Conservation (phyloP, 1,140 invertebrate genomes). For the Cydia splendana region DNA sequence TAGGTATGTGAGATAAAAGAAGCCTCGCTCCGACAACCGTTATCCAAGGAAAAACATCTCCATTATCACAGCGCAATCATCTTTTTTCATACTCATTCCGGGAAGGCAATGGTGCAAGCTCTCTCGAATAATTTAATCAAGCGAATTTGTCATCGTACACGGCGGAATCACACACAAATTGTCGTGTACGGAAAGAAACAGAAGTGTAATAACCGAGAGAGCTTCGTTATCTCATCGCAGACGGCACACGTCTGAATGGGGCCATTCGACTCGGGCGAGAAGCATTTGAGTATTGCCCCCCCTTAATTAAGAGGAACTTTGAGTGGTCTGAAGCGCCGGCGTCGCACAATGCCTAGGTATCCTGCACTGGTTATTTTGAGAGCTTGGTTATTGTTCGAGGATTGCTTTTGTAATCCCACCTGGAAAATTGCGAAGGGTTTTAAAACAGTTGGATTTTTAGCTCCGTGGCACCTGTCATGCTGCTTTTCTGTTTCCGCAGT, state of each 20-base stretch:
- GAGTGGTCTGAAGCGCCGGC: slow-evolving; percentile 67
- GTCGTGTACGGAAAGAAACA: slow-evolving; percentile 48
- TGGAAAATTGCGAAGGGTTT: slow-evolving; percentile 40
- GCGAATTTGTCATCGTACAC: slow-evolving; percentile 35
- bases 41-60: slow-evolving; percentile 29
- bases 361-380: slow-evolving; percentile 54
- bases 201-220: slow-evolving; percentile 67
- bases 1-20: slow-evolving; percentile 13
- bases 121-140: slow-evolving; percentile 45
- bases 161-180: slow-evolving; percentile 33
- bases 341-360: slow-evolving; percentile 58
- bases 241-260: slow-evolving; percentile 66
- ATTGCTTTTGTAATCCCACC: slow-evolving; percentile 52
- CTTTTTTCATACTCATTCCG: slow-evolving; percentile 39
- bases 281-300: slow-evolving; percentile 65
- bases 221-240: slow-evolving; percentile 70
- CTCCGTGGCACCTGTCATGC: slow-evolving; percentile 1
- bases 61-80: slow-evolving; percentile 35
- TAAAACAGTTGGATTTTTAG: slow-evolving; percentile 30
- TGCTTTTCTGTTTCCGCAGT: slow-evolving; percentile 18
- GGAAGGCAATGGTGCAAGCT: slow-evolving; percentile 41
- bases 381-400: slow-evolving; percentile 55
- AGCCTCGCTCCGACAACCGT: slow-evolving; percentile 15
- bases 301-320: slow-evolving; percentile 72
- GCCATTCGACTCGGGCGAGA: slow-evolving; percentile 54